These are phyloP conservation scores for Elegia similella DNA, from an alignment of 2,888 invertebrate species.

Conservation along the genomic window DNA sequence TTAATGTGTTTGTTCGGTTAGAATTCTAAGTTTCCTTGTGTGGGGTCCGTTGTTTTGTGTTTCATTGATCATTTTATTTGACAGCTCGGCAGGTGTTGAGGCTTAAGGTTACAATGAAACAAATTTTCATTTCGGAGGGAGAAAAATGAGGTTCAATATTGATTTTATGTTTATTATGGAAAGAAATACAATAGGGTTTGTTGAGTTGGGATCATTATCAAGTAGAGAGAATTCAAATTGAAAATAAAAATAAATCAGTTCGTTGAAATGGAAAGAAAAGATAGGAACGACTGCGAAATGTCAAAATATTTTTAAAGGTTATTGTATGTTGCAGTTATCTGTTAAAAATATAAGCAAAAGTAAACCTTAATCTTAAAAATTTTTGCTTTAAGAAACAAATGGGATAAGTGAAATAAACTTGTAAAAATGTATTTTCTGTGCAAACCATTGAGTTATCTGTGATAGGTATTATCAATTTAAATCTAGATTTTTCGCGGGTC, in stretches of 20 bases:
- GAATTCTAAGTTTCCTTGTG: conserved; percentile 1
- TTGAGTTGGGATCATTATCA: background rate
- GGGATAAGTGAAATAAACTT: too few species aligned
- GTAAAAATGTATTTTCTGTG: too few species aligned
- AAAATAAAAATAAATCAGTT: background rate
- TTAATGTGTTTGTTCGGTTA: conserved; percentile 7
- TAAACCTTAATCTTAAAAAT: too few species aligned
- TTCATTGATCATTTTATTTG: conserved; percentile 16
- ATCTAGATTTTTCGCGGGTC: too few species aligned
- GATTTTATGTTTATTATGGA: background rate
- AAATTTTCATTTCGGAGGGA: conserved; percentile 8
- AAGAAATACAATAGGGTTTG: background rate
- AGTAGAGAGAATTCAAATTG: background rate
- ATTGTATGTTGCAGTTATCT: too few species aligned
- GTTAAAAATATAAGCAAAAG: too few species aligned
- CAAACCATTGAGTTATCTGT: too few species aligned
- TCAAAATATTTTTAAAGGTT: too few species aligned
- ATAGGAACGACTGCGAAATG: too few species aligned
- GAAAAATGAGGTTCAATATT: background rate
- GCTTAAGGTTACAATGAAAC: conserved; percentile 8
- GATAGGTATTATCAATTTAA: too few species aligned
- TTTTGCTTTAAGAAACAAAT: too few species aligned
- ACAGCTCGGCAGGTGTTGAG: conserved; percentile 12
- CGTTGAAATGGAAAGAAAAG: background rate
- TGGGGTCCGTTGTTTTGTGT: conserved; percentile 1